Evolutionary conservation across 2,888 invertebrate genomes (phyloP).

Genomic region (Coleophora flavipennella): DNA sequence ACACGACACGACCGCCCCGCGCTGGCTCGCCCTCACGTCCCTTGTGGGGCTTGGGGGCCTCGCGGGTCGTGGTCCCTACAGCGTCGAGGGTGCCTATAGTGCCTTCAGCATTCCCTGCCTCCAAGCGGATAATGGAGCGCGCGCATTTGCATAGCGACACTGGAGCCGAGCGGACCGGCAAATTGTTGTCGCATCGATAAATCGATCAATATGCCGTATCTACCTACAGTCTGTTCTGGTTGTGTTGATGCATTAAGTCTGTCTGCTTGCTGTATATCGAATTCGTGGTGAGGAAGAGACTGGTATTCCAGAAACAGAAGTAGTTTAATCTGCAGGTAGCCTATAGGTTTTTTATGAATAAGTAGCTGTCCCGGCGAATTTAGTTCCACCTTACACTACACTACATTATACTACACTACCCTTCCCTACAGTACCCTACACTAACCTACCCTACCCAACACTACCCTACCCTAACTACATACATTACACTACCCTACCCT

Average conservation of each 20-base stretch:
- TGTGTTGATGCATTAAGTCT: neutral
- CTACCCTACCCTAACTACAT: too few species aligned
- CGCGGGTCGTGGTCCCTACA: constrained; percentile 19
- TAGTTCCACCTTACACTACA: too few species aligned
- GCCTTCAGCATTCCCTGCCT: constrained; percentile 30
- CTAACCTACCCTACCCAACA: too few species aligned
- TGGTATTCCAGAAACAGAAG: too few species aligned
- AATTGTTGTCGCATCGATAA: constrained; percentile 66
- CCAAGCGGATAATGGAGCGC: constrained; percentile 59
- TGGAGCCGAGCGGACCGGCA: constrained; percentile 63
- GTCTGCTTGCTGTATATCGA: too few species aligned
- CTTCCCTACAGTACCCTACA: too few species aligned
- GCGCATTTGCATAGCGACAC: constrained; percentile 65
- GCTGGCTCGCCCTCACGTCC: constrained; percentile 13
- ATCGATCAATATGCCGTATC: constrained; percentile 60
- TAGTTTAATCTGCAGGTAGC: too few species aligned
- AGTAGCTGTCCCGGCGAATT: too few species aligned
- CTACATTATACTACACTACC: too few species aligned
- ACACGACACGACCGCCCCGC: constrained; percentile 48
- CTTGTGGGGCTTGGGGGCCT: constrained; percentile 2
- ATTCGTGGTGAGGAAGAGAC: too few species aligned
- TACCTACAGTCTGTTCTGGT: neutral
- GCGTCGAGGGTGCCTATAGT: constrained; percentile 16
- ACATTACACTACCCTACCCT: too few species aligned
- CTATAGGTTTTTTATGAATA: too few species aligned